phyloP scores from a whole-genome alignment of 2,113 vertebrate species.

The Enhydra lutris region DNA sequence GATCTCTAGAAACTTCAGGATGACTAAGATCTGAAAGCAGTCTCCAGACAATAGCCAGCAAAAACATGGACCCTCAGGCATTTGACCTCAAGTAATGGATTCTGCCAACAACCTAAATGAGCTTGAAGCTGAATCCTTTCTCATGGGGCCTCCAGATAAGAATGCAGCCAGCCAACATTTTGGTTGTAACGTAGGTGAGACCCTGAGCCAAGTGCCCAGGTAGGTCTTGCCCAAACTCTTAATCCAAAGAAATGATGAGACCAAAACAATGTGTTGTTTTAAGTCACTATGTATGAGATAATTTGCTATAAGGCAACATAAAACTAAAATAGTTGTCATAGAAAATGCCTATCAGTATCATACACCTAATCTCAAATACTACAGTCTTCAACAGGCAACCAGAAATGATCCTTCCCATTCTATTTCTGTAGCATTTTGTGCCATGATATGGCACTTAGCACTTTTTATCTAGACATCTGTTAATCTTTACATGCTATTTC shows the following conservation, averaged over 20 bases:
- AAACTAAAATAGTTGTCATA: background rate
- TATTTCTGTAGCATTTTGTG: background rate
- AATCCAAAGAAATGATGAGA: background rate
- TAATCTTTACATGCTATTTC: background rate
- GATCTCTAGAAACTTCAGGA: background rate
- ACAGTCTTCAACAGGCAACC: background rate
- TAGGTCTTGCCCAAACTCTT: background rate
- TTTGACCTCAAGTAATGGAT: background rate
- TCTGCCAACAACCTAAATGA: background rate
- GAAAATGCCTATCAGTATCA: background rate
- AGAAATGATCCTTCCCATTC: background rate
- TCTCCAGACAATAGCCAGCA: background rate
- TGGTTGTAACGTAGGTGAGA: background rate
- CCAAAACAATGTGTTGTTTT: background rate
- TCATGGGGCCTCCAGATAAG: background rate
- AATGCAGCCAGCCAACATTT: background rate
- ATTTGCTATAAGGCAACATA: background rate
- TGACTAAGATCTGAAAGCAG: background rate
- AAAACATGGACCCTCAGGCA: background rate
- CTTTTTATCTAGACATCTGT: background rate
- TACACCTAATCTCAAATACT: background rate
- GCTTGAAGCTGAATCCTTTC: background rate
- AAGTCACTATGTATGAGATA: background rate
- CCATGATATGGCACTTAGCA: background rate
- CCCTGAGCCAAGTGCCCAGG: too few species aligned